These are phyloP conservation scores for Plumapathes pennacea DNA, from an alignment of 92 coral and sea anemone species.

Conservation along the genomic window DNA sequence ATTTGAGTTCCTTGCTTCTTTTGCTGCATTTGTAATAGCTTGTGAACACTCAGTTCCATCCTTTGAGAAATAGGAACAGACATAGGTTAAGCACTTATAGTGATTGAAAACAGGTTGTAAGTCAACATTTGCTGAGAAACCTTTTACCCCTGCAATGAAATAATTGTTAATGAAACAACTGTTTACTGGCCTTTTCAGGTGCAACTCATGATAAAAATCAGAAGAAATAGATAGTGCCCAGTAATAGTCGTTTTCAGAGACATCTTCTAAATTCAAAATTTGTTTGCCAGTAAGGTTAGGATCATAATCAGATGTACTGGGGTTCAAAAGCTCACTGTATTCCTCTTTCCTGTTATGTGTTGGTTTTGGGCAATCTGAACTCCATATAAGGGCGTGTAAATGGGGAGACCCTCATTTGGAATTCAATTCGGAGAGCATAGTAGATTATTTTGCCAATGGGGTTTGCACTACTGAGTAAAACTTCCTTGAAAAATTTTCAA, in stretches of 20 bases:
- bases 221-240: conserved; percentile 63
- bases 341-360: conserved; percentile 33
- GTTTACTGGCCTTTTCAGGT: conserved; percentile 47
- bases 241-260: conserved; percentile 60
- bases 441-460: conserved; percentile 48
- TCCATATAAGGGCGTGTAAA: conserved; percentile 47
- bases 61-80: conserved; percentile 48
- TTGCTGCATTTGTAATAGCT: conserved; percentile 44
- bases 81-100: conserved; percentile 53
- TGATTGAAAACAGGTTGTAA: conserved; percentile 39
- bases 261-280: conserved; percentile 29
- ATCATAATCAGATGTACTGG: conserved; percentile 57
- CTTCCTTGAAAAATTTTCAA: conserved; percentile 37
- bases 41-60: conserved; percentile 63
- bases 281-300: conserved; percentile 48
- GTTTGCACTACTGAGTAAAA: conserved; percentile 29
- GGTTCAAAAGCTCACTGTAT: conserved; percentile 39
- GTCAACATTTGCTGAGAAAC: conserved; percentile 44
- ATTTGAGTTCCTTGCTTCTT: conserved; percentile 41
- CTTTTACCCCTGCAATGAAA: conserved; percentile 47
- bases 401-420: conserved; percentile 51
- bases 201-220: conserved; percentile 63
- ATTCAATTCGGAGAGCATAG: conserved; percentile 42
- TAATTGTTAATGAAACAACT: conserved; percentile 51
- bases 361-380: conserved; percentile 45